A percentile compares a stretch with the other conserved stretches of the same genome.
Evolutionary conservation across 2,888 invertebrate genomes (phyloP).

Genomic region (Dicranocentrus wangi): DNA sequence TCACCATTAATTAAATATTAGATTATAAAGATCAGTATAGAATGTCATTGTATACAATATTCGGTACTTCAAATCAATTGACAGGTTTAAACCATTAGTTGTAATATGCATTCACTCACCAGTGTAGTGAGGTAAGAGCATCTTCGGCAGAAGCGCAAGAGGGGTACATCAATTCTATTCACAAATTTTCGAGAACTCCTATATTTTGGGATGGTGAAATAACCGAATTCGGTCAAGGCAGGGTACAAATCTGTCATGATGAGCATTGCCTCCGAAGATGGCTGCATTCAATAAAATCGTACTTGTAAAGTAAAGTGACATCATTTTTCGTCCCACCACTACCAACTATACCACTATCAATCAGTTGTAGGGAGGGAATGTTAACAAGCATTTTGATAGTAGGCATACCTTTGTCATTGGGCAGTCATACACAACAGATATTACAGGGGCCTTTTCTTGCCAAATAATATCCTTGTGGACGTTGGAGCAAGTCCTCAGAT

Average conservation of each 20-base stretch:
- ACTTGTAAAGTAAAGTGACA: background rate
- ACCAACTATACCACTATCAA: background rate
- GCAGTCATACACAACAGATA: slow-evolving; percentile 80
- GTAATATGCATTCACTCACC: slow-evolving; percentile 76
- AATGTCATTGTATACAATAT: no score
- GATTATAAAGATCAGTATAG: no score
- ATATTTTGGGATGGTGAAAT: slow-evolving; percentile 81
- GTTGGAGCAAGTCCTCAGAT: slow-evolving; percentile 64
- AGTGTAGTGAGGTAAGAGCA: slow-evolving; percentile 82
- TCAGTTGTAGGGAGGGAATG: background rate
- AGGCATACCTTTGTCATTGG: slow-evolving; percentile 78
- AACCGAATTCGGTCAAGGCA: slow-evolving; percentile 81
- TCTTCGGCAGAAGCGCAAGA: slow-evolving; percentile 81
- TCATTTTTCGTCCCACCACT: background rate
- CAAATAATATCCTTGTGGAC: slow-evolving; percentile 79
- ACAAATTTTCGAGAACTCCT: slow-evolving; percentile 81
- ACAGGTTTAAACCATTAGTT: no score
- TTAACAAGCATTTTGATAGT: no score
- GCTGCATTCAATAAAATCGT: slow-evolving; percentile 74
- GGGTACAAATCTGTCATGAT: slow-evolving; percentile 80
- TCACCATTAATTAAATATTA: no score
- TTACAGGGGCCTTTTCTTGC: slow-evolving; percentile 83
- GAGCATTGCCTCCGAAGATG: slow-evolving; percentile 77
- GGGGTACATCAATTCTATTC: slow-evolving; percentile 81
- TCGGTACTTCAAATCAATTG: no score